Conservation (phyloP, 2,113 vertebrate genomes). For the Glaucidium brasilianum region DNA sequence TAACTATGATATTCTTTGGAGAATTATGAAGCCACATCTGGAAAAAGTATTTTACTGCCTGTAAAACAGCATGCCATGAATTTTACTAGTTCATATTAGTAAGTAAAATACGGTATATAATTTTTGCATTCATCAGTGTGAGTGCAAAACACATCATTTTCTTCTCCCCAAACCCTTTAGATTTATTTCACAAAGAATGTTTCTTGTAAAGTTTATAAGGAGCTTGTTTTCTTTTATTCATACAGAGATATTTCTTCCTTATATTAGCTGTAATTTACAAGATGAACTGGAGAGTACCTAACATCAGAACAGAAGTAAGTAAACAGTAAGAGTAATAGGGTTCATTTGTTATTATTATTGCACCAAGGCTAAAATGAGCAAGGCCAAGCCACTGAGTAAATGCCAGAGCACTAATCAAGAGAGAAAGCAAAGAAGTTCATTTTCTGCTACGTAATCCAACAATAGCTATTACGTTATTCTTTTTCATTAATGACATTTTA, state of each 20-base stretch:
- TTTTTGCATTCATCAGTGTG: slow-evolving; percentile 71
- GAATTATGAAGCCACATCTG: slow-evolving; percentile 88
- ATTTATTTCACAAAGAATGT: slow-evolving; percentile 75
- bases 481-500: slow-evolving; percentile 58
- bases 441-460: slow-evolving; percentile 50
- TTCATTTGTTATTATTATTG: slow-evolving; percentile 51
- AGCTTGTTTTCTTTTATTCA: slow-evolving; percentile 63
- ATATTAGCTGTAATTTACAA: slow-evolving; percentile 55
- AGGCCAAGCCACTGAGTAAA: slow-evolving; percentile 53
- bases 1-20: slow-evolving; percentile 83
- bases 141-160: slow-evolving; percentile 64
- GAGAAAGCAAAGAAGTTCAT: slow-evolving; percentile 36
- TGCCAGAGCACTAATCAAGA: slow-evolving; percentile 44
- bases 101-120: slow-evolving; percentile 78
- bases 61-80: slow-evolving; percentile 77
- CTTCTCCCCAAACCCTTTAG: slow-evolving; percentile 51
- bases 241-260: slow-evolving; percentile 26
- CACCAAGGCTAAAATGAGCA: slow-evolving; percentile 45
- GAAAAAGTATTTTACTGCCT: slow-evolving; percentile 85
- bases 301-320: slow-evolving; percentile 53
- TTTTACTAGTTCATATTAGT: slow-evolving; percentile 79
- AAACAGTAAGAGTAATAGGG: slow-evolving; percentile 51
- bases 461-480: slow-evolving; percentile 52
- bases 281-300: slow-evolving; percentile 47
- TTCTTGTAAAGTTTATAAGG: slow-evolving; percentile 72